A percentile compares a stretch with the other conserved stretches of the same genome.
phyloP scores from a whole-genome alignment of 2,797 vertebrate species.

The Rhynchotus rufescens region DNA sequence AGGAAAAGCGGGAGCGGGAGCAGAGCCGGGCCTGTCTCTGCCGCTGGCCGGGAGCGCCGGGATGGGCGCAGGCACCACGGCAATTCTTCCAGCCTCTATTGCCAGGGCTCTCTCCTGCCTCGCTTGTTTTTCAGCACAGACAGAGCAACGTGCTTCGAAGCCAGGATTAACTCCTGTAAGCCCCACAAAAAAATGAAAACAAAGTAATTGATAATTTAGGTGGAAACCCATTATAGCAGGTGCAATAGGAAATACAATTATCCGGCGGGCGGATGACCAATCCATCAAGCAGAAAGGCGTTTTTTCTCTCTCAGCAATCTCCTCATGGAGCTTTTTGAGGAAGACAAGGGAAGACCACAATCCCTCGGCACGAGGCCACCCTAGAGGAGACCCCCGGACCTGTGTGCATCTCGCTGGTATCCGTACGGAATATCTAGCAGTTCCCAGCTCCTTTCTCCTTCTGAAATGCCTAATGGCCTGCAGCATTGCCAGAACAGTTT shows the following conservation, averaged over 20 bases:
- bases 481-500: constrained; percentile 23
- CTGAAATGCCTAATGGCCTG: constrained; percentile 29
- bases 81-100: background rate
- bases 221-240: constrained; percentile 42
- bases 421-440: constrained; percentile 37
- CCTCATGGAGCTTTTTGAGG: constrained; percentile 44
- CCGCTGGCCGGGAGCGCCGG: background rate
- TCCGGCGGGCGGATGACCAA: constrained; percentile 30
- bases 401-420: background rate
- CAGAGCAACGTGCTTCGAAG: background rate
- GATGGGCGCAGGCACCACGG: background rate
- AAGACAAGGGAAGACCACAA: constrained; percentile 36
- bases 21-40: background rate
- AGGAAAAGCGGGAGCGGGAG: background rate
- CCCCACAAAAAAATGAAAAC: constrained; percentile 43
- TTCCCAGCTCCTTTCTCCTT: constrained; percentile 1
- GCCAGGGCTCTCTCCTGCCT: background rate
- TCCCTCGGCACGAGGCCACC: background rate
- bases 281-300: background rate
- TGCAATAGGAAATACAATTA: constrained; percentile 71
- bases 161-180: background rate
- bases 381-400: background rate
- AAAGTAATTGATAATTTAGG: constrained; percentile 63
- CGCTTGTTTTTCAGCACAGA: background rate
- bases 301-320: background rate